Conservation (phyloP, 2,888 invertebrate genomes). For the Volucella zonaria region DNA sequence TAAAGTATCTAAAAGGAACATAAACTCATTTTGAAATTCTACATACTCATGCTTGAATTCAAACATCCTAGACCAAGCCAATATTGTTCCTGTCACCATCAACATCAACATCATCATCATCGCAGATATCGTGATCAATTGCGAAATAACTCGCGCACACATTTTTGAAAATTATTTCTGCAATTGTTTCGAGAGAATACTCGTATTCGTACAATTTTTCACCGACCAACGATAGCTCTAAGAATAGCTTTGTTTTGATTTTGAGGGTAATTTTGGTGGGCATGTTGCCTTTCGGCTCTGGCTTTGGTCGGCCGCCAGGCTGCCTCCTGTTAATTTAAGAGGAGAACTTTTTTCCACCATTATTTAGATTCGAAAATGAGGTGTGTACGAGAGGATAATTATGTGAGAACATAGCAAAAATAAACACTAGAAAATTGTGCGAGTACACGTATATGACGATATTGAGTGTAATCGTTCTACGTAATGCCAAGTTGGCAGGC, state of each 20-base stretch:
- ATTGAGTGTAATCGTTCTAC: too few relatives aligned
- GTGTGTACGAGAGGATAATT: conserved; percentile 58
- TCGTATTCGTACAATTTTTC: not conserved
- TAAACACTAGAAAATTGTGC: conserved; percentile 39
- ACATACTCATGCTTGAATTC: not conserved
- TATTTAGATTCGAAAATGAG: conserved; percentile 49
- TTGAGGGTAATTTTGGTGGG: not conserved
- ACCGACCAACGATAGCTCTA: conserved; percentile 6
- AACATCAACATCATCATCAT: too few relatives aligned
- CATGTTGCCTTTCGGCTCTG: not conserved
- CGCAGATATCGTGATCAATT: too few relatives aligned
- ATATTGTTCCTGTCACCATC: too few relatives aligned
- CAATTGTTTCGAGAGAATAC: not conserved
- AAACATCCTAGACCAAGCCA: not conserved
- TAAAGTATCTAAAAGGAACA: conserved; percentile 4
- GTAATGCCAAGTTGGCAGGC: not conserved
- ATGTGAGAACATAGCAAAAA: conserved; percentile 62
- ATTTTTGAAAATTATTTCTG: conserved; percentile 2
- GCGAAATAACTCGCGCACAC: too few relatives aligned
- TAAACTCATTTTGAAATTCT: conserved; percentile 3
- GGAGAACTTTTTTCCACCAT: not conserved
- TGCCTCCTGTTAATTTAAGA: not conserved
- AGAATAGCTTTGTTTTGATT: conserved; percentile 10
- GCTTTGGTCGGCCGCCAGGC: conserved; percentile 1
- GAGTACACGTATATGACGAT: too few relatives aligned